phyloP scores from a whole-genome alignment of 2,888 invertebrate species.

The Allophyes oxyacanthae region DNA sequence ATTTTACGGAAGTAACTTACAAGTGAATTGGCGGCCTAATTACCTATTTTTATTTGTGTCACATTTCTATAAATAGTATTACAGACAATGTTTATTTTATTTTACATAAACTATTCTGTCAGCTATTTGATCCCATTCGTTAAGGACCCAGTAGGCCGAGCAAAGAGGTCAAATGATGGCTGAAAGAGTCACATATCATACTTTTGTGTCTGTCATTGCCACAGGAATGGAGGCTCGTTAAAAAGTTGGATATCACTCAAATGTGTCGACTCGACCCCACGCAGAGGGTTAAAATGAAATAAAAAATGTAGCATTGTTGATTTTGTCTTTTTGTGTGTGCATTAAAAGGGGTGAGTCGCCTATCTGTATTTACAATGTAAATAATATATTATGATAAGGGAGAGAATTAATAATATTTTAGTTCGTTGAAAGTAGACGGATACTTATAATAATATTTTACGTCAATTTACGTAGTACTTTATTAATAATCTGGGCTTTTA shows the following conservation, averaged over 20 bases:
- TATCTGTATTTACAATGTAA: constrained; percentile 26
- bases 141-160: constrained; percentile 18
- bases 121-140: constrained; percentile 35
- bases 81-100: constrained; percentile 10
- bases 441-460: too few relatives aligned
- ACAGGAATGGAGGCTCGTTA: constrained; percentile 51
- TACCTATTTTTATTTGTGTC: not conserved
- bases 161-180: constrained; percentile 47
- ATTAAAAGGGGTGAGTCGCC: constrained; percentile 43
- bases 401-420: too few relatives aligned
- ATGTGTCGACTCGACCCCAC: constrained; percentile 43
- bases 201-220: constrained; percentile 56
- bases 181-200: constrained; percentile 54
- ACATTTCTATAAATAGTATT: not conserved
- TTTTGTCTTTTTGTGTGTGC: constrained; percentile 30
- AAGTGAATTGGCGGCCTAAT: too few relatives aligned
- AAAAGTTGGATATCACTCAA: constrained; percentile 55
- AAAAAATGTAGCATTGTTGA: constrained; percentile 49
- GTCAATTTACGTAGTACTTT: too few relatives aligned
- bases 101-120: constrained; percentile 24
- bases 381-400: constrained; percentile 20
- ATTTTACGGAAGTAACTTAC: too few relatives aligned
- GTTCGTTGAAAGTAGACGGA: too few relatives aligned
- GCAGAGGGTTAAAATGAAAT: constrained; percentile 54
- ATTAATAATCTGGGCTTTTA: too few relatives aligned